Base-by-base conservation (phyloP, 2,113 vertebrate genomes). In the Australoheros scitulus region DNA sequence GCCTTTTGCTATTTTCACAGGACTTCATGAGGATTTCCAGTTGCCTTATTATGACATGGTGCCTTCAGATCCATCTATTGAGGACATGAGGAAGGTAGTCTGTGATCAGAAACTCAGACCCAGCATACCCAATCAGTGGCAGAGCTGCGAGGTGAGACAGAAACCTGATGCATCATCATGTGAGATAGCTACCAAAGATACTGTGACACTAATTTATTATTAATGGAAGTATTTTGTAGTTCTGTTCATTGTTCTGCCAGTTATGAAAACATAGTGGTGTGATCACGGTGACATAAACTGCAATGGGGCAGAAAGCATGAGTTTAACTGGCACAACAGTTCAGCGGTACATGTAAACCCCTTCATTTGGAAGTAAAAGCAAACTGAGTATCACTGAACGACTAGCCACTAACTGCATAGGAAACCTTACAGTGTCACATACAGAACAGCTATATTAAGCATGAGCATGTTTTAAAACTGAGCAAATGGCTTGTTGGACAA, bases 111-210 rank as follows among this genome's bases (percentile, higher is more conserved):
- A 97, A 81, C 95, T 97, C 77, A 95, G 98, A 88, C 98, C 98
- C 74, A 98, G 91, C 91, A 95, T 99, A 86, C 98, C 97, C 75
- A 99, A 99, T 93, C 98, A 98, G 92, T 99, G 98, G 98, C 98
- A 99, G 92, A 99, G 97, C 95, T 99, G 97, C 86, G 98, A 99
- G 97, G 98, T 99, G 96, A 96, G 89, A 70, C 15, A 3, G 32
- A 60, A 41, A 17, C 20, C 29, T 74, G 36, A 50, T 64, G 5
- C 72, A 15, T 41, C 5, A 36, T 47, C 59, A 26, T n/a, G 10
- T 26, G 52, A 81, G n/a, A 59, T n/a, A 50, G 38, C 52, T 41
- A 8, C 50, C 65, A 52, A 50, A 70, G 24, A 70, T 43, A 24
- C 10, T 4, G 24, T 20, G 43, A 11, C 4, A 6, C 8, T 57